Evolutionary conservation across 2,888 invertebrate genomes (phyloP), one percentile per base, ranked within the genome.

Genomic region (Mimumesa dahlbomi): DNA sequence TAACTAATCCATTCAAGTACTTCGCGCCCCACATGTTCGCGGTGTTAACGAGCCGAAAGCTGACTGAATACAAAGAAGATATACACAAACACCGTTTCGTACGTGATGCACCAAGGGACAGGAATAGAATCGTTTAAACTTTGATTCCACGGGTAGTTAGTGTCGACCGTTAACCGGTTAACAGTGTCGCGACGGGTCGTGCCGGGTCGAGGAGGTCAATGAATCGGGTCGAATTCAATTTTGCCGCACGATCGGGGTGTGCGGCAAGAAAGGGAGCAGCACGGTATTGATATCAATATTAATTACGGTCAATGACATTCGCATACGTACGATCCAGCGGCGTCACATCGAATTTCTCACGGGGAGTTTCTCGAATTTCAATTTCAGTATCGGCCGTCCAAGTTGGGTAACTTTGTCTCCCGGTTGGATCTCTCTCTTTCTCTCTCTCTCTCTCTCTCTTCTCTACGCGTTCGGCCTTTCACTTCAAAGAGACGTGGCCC

Each of bases 201-300:
- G 64, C 36, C 66, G 36, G 70, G 62, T 62, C 62, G 34, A 19
- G 11, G 31, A 56, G 66, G 70, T 79, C 68, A 79, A 79, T 36
- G 65, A 74, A 69, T 74, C 68, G 64, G 79, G 71, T 68, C 74
- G 58, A 74, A 79, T 79, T 69, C 38, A 79, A 78, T 73, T 76
- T 73, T 65, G 52, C 40, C 53, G 9, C 25, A 31, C 43, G 46
- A 21, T 19, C 21, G 14, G 11, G 5, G 9, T 1, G 4, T 34
- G 31, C n/a, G n/a, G n/a, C n/a, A n/a, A n/a, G n/a, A n/a, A n/a
- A n/a, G n/a, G 21, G 25, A n/a, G 38, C 7, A 46, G 19, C 7
- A 14, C 36, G 19, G 34, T 25, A 50, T 68, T 38, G 13, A 40
- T 25, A 50, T 68, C 43, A 13, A 48, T 52, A 53, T 43, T 14